A percentile compares a stretch with the other conserved stretches of the same genome.
phyloP scores from a whole-genome alignment of 2,113 vertebrate genomes.

The Scytalopus superciliaris region DNA sequence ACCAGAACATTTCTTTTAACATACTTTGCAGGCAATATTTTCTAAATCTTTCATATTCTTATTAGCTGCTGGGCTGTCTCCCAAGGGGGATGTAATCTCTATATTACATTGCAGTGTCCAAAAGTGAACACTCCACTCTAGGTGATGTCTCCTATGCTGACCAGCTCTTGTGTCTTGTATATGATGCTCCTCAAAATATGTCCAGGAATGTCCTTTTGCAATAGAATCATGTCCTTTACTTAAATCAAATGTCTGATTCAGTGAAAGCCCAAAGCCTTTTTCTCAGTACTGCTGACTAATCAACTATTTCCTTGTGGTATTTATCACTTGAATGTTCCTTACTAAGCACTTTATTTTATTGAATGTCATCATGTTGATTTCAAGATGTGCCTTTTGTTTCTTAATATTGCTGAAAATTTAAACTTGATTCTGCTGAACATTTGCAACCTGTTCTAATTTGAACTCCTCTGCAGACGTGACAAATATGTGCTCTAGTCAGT shows the following conservation, averaged over 20 bases:
- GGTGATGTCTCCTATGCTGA: neutral
- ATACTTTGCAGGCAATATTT: neutral
- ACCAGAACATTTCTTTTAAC: neutral
- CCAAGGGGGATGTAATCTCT: neutral
- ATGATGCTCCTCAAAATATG: neutral
- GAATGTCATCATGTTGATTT: neutral
- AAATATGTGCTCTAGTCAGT: neutral
- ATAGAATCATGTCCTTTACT: neutral
- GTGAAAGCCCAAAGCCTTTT: neutral
- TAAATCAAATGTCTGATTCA: neutral
- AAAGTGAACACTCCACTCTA: neutral
- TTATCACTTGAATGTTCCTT: neutral
- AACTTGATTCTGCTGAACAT: neutral
- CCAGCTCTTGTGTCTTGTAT: neutral
- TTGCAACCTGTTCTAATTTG: neutral
- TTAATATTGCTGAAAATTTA: neutral
- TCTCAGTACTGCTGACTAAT: neutral
- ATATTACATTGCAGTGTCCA: neutral
- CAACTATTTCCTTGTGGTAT: neutral
- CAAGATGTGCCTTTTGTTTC: neutral
- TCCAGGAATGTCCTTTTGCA: neutral
- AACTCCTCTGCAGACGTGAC: neutral
- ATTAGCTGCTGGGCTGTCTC: neutral
- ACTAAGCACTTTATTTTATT: neutral
- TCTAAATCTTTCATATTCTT: neutral